A percentile compares a stretch with the other conserved stretches of the same genome.
These are phyloP conservation scores for Goniozus legneri DNA, from an alignment of 1,140 invertebrate genomes.

Conservation along the genomic window DNA sequence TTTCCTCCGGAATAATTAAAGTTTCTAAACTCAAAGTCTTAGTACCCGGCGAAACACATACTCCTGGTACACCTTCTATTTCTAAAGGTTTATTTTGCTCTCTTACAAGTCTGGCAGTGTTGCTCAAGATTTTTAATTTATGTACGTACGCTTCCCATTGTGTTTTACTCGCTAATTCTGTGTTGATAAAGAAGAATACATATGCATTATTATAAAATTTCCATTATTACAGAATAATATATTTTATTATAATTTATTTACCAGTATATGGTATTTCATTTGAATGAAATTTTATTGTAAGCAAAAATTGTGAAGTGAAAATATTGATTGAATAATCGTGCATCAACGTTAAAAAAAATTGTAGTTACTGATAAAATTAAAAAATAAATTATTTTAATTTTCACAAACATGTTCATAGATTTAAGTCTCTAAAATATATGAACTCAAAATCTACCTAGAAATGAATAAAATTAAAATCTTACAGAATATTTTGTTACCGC, in stretches of 20 bases:
- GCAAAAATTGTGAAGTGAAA: too few relatives aligned
- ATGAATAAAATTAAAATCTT: background rate
- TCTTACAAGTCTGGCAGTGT: constrained; percentile 32
- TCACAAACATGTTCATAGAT: too few relatives aligned
- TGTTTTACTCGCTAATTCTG: constrained; percentile 36
- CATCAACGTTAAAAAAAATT: too few relatives aligned
- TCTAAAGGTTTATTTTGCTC: constrained; percentile 31
- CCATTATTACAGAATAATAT: background rate
- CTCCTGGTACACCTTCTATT: constrained; percentile 32
- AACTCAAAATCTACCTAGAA: background rate
- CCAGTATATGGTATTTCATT: too few relatives aligned
- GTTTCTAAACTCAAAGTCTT: constrained; percentile 5
- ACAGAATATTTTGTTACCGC: background rate
- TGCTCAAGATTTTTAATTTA: constrained; percentile 43
- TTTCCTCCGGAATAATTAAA: background rate
- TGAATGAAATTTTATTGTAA: too few relatives aligned
- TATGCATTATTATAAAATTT: too few relatives aligned
- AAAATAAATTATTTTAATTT: background rate
- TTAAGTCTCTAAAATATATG: background rate
- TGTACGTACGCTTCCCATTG: constrained; percentile 48
- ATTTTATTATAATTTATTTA: constrained; percentile 2
- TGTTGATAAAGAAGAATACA: constrained; percentile 1
- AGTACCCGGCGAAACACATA: constrained; percentile 36
- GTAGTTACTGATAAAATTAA: too few relatives aligned
- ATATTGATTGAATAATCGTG: too few relatives aligned